Conservation (phyloP, 2,888 invertebrate genomes). For the Rhogogaster chlorosoma region DNA sequence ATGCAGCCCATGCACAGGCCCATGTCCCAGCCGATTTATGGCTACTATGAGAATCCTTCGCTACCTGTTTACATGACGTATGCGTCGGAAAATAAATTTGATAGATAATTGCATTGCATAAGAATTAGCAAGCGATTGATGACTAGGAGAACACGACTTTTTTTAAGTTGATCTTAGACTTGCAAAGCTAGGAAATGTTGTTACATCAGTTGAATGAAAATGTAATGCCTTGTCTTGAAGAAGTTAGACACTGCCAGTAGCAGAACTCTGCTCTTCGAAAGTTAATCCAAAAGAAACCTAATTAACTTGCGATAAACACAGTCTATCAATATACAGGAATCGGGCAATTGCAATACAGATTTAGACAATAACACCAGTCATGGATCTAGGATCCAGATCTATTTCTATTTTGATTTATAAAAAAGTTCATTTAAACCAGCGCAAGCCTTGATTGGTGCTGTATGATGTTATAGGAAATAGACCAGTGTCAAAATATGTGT, state of each 20-base stretch:
- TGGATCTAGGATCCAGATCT: neutral
- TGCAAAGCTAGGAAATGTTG: neutral
- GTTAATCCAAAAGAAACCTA: neutral
- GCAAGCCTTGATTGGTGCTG: neutral
- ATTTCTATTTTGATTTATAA: neutral
- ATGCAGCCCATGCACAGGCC: conserved; percentile 67
- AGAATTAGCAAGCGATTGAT: neutral
- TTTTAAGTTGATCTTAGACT: neutral
- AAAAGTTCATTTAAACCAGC: neutral
- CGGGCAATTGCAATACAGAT: conserved; percentile 15
- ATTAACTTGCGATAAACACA: neutral
- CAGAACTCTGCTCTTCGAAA: neutral
- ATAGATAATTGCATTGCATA: conserved; percentile 65
- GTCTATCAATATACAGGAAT: neutral
- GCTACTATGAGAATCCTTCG: conserved; percentile 70
- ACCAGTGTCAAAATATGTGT: neutral
- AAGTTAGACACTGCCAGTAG: neutral
- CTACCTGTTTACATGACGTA: conserved; percentile 73
- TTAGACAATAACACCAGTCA: neutral
- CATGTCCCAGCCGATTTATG: conserved; percentile 71
- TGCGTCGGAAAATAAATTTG: conserved; percentile 72
- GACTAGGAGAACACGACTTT: neutral
- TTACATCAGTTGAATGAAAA: neutral
- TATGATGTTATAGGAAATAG: conserved; percentile 1
- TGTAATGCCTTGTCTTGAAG: neutral